Evolutionary conservation across 2,797 vertebrate species (phyloP).

Genomic region (Enteromius treurensis): DNA sequence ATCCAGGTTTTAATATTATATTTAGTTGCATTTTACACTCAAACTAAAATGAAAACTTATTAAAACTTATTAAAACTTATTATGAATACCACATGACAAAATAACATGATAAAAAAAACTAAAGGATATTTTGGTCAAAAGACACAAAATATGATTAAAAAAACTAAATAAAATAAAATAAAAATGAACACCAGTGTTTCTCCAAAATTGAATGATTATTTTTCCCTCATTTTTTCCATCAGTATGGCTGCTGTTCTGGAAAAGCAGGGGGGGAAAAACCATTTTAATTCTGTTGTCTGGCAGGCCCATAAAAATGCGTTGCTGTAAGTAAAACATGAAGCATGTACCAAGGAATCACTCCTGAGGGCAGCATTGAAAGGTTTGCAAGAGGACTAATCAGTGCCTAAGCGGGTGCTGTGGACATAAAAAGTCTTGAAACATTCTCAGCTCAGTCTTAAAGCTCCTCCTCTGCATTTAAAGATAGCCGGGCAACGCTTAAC

Average conservation of each 20-base stretch:
- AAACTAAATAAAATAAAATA: not conserved
- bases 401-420: conserved; percentile 15
- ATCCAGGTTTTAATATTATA: not conserved
- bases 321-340: conserved; percentile 42
- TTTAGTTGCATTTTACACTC: not conserved
- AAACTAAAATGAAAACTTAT: not conserved
- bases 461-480: conserved; percentile 44
- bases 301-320: conserved; percentile 39
- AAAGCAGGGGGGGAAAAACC: not conserved
- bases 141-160: not conserved
- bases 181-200: not conserved
- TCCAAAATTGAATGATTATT: not conserved
- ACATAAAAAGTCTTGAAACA: conserved; percentile 19
- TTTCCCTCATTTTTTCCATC: not conserved
- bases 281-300: conserved; percentile 23
- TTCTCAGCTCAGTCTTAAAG: conserved; percentile 33
- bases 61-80: not conserved
- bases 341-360: conserved; percentile 39
- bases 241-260: conserved; percentile 8
- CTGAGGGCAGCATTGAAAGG: conserved; percentile 44
- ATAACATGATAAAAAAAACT: not conserved
- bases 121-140: conserved; percentile 6
- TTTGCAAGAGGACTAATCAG: conserved; percentile 39
- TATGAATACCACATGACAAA: not conserved
- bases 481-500: conserved; percentile 46